phyloP scores from a whole-genome alignment of 1,140 invertebrate genomes.

The Drosophila obscura region DNA sequence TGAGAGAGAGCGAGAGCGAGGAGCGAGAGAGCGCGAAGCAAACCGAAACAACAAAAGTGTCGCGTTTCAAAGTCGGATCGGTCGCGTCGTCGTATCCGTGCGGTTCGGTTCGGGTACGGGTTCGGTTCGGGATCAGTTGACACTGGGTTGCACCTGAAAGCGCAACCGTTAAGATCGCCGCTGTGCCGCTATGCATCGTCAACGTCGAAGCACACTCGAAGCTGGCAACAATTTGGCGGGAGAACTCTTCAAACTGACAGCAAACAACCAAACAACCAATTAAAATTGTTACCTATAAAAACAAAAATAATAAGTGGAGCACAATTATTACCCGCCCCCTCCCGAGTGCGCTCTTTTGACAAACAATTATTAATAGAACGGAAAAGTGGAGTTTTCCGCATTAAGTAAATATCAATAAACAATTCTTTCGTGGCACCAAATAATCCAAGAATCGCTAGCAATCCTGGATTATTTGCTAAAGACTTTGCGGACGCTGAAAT shows the following conservation, averaged over 20 bases:
- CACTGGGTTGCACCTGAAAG: conserved; percentile 37
- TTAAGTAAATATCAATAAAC: not conserved
- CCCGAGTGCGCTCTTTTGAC: no score
- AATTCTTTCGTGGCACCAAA: conserved; percentile 40
- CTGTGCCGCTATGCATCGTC: conserved; percentile 61
- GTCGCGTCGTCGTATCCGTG: conserved; percentile 24
- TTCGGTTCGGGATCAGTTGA: conserved; percentile 40
- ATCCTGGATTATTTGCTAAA: conserved; percentile 84
- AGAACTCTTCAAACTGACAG: conserved; percentile 45
- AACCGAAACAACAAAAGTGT: conserved; percentile 21
- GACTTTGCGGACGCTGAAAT: conserved; percentile 82
- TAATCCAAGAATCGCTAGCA: conserved; percentile 70
- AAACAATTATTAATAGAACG: conserved; percentile 2
- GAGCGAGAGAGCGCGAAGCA: not conserved
- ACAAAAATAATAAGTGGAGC: conserved; percentile 18
- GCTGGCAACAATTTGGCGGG: conserved; percentile 41
- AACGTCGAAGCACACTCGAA: conserved; percentile 70
- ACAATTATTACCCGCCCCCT: no score
- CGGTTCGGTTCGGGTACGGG: conserved; percentile 22
- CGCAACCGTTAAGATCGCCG: conserved; percentile 18
- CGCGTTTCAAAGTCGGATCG: conserved; percentile 23
- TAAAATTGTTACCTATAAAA: not conserved
- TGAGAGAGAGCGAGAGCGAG: conserved; percentile 1
- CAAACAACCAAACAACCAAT: conserved; percentile 14
- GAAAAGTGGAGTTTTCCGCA: not conserved